These are phyloP conservation scores for Aleiodes sp. DNA, from an alignment of 1,140 invertebrate genomes.

Conservation along the genomic window DNA sequence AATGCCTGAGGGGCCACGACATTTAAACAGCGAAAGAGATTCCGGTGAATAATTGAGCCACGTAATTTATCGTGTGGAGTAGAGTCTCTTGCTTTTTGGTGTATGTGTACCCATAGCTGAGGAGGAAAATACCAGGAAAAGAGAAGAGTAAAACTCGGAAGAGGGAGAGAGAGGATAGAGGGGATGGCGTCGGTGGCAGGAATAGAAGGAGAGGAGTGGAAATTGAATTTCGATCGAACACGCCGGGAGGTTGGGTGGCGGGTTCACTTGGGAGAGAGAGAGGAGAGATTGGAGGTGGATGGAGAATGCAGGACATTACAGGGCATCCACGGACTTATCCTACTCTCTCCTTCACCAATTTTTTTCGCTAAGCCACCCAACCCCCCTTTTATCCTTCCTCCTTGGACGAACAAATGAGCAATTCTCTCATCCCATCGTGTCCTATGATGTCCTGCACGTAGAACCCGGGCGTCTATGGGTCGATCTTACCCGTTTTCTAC, in stretches of 20 bases:
- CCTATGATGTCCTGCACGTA: conserved; percentile 59
- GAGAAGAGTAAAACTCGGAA: neutral
- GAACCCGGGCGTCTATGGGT: conserved; percentile 43
- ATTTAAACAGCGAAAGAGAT: conserved; percentile 47
- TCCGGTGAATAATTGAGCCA: conserved; percentile 64
- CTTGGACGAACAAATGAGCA: conserved; percentile 45
- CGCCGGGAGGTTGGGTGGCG: conserved; percentile 33
- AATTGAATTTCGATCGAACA: conserved; percentile 66
- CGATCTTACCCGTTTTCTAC: conserved; percentile 29
- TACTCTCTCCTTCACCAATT: conserved; percentile 12
- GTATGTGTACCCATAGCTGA: neutral
- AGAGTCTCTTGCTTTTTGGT: conserved; percentile 53
- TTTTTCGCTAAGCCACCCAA: conserved; percentile 16
- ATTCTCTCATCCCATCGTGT: conserved; percentile 49
- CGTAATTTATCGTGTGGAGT: conserved; percentile 64
- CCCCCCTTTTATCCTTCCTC: neutral
- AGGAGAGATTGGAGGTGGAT: neutral
- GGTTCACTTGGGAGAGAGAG: neutral
- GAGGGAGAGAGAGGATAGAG: conserved; percentile 5
- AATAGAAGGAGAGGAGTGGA: conserved; percentile 47
- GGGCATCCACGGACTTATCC: conserved; percentile 38
- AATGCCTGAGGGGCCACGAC: neutral
- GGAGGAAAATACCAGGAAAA: neutral
- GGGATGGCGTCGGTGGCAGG: conserved; percentile 15
- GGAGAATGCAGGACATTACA: conserved; percentile 23